Evolutionary conservation across 2,797 vertebrate genomes (phyloP).

Genomic region (Novumbra hubbsi): DNA sequence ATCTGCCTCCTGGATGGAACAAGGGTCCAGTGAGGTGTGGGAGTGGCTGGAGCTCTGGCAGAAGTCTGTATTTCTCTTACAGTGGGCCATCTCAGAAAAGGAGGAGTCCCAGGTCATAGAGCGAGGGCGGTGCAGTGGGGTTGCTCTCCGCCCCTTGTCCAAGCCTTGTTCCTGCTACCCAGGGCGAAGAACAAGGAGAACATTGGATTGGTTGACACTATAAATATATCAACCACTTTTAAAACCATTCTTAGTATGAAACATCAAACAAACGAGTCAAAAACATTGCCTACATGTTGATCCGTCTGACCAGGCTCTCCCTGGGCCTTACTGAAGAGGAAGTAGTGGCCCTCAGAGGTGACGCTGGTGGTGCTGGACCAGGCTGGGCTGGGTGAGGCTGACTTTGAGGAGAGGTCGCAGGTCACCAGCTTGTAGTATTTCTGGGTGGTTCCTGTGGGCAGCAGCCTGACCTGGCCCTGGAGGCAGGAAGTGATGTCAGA

Average conservation of each 20-base stretch:
- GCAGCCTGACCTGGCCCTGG: slow-evolving; percentile 83
- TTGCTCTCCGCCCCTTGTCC: slow-evolving; percentile 19
- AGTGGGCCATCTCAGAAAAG: slow-evolving; percentile 77
- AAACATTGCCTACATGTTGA: slow-evolving; percentile 33
- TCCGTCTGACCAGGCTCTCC: slow-evolving; percentile 40
- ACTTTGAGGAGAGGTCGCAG: slow-evolving; percentile 91
- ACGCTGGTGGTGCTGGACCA: slow-evolving; percentile 87
- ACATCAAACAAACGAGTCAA: background rate
- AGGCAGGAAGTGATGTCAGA: slow-evolving; percentile 85
- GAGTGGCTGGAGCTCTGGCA: slow-evolving; percentile 49
- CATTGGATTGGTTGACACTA: background rate
- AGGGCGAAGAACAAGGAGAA: slow-evolving; percentile 1
- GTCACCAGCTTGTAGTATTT: slow-evolving; percentile 98
- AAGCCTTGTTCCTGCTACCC: slow-evolving; percentile 41
- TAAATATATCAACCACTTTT: background rate
- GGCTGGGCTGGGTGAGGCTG: slow-evolving; percentile 82
- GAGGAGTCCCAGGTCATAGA: slow-evolving; percentile 59
- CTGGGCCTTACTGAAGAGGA: slow-evolving; percentile 71
- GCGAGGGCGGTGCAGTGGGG: slow-evolving; percentile 20
- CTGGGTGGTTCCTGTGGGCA: slow-evolving; percentile 86
- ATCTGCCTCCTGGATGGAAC: slow-evolving; percentile 71
- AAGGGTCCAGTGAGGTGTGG: slow-evolving; percentile 70
- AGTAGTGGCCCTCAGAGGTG: slow-evolving; percentile 72
- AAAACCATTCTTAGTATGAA: background rate
- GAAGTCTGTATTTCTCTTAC: slow-evolving; percentile 64